phyloP scores from a whole-genome alignment of 2,113 vertebrate genomes.

The Phyllostomus discolor region DNA sequence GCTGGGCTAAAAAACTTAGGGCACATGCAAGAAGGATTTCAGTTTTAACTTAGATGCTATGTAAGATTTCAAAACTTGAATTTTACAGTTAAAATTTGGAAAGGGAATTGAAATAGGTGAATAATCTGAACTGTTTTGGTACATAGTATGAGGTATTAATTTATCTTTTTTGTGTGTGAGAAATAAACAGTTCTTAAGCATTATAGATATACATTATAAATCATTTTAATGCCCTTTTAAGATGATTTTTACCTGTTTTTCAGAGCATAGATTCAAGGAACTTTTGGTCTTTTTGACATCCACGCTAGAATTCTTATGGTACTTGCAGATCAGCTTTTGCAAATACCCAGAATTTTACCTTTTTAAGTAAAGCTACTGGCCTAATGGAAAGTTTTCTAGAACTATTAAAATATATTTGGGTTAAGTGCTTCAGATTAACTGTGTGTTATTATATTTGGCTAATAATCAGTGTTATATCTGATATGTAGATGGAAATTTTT shows the following conservation, averaged over 20 bases:
- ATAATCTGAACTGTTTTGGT: not conserved
- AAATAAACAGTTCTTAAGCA: slow-evolving; percentile 12
- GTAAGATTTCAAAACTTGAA: not conserved
- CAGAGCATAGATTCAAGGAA: not conserved
- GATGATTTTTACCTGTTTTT: slow-evolving; percentile 1
- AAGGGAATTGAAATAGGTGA: not conserved
- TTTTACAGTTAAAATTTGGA: slow-evolving; percentile 18
- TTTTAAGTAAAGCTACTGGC: slow-evolving; percentile 10
- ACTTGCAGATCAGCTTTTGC: not conserved
- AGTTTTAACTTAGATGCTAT: slow-evolving; percentile 14
- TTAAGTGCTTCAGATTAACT: not conserved
- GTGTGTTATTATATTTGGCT: not conserved
- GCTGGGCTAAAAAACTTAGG: not conserved
- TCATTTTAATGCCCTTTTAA: not conserved
- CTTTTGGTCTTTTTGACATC: not conserved
- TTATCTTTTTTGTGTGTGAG: not conserved
- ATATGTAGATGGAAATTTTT: not conserved
- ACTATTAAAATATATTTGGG: not conserved
- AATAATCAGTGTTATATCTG: not conserved
- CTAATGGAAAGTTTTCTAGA: not conserved
- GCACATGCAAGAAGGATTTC: not conserved
- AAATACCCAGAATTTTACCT: not conserved
- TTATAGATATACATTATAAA: slow-evolving; percentile 11
- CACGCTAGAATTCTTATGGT: not conserved
- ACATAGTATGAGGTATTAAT: not conserved